Evolutionary conservation across 2,888 invertebrate species (phyloP), one percentile per base, ranked within the genome.

Genomic region (Dicycla oo): DNA sequence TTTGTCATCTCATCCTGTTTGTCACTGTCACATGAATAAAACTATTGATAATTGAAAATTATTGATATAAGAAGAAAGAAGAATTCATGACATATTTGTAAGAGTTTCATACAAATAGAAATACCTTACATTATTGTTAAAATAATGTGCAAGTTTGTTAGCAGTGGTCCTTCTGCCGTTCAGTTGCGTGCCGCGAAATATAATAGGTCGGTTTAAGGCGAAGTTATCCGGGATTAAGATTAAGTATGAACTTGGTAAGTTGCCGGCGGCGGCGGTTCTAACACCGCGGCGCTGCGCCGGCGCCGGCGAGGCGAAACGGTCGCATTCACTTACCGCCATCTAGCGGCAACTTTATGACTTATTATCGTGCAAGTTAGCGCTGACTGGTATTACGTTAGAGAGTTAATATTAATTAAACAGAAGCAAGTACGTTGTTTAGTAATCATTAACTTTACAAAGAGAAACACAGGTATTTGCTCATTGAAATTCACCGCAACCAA

Each of bases 171-270:
- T 75, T 60, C 45, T 64, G 66, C 11, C 5, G 13, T 18, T 4
- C 20, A 3, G 8, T 13, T 11, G 47, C 18, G 18, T 15, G 3
- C 62, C 20, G 0, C 51, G 66, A 69, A 73, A 75, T 65, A 71
- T 73, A 73, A 72, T 61, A 70, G 63, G 38, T 45, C 67, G 73
- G 82, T 78, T 82, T 82, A 81, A 65, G 75, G 76, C 77, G 45
- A 81, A 79, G 74, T 78, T 80, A 73, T 73, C 38, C 72, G 23
- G 79, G 75, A 80, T 83, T 81, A 81, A 66, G 76, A 79, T 79
- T 73, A 71, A 78, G 67, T 75, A 78, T 74, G 73, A 77, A 73
- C 54, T 82, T 38, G 62, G 30, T 63, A 62, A 73, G 71, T 73
- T 61, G 49, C 26, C 43, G 51, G 58, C 34, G 34, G 4, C 30